phyloP scores from a whole-genome alignment of 2,113 vertebrate genomes.

The Stegostoma tigrinum region DNA sequence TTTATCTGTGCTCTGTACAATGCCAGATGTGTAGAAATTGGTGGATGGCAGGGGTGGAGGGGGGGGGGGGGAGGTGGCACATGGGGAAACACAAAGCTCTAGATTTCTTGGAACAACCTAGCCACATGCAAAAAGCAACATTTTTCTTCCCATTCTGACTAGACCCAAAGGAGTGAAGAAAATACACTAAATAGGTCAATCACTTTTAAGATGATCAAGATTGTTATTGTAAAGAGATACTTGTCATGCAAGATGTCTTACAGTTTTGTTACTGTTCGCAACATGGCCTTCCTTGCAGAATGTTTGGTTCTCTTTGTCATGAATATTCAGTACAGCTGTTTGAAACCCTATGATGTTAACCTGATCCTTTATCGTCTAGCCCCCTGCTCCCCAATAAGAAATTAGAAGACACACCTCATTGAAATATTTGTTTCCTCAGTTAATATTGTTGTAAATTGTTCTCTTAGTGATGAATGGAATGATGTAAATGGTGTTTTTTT shows the following conservation, averaged over 20 bases:
- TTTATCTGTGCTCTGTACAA: neutral
- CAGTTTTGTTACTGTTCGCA: neutral
- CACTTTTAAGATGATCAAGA: neutral
- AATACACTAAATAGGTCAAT: neutral
- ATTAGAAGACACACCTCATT: neutral
- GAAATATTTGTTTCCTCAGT: neutral
- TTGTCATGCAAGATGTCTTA: neutral
- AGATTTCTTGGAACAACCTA: neutral
- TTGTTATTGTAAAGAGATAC: neutral
- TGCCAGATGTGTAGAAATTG: neutral
- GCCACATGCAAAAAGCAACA: neutral
- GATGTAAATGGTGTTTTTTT: neutral
- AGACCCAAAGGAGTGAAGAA: neutral
- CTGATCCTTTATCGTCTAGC: neutral
- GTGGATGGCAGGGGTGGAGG: too few relatives aligned
- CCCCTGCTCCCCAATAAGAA: neutral
- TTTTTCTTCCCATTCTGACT: neutral
- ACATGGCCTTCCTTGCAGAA: neutral
- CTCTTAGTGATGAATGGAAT: neutral
- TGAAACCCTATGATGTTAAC: neutral
- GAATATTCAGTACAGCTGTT: neutral
- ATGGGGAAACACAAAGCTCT: neutral
- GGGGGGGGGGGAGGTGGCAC: too few relatives aligned
- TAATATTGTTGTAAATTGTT: neutral
- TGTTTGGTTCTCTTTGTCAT: neutral